Base-by-base conservation (phyloP, 1,140 invertebrate species). In the Sycophila sp. region DNA sequence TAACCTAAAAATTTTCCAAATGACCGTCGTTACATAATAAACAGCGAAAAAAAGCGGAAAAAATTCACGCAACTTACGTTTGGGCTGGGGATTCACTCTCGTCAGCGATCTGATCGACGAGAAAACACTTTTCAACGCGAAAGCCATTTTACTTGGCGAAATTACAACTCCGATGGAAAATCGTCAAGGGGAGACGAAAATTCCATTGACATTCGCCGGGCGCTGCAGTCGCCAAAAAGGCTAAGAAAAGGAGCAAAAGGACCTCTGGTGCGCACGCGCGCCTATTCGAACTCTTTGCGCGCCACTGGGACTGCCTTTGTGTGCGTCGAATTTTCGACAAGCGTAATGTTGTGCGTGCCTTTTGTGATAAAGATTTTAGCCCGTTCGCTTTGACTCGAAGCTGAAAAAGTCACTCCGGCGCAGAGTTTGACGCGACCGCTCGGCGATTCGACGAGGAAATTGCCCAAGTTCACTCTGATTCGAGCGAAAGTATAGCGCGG, bases 1-100 rank as follows among this genome's bases (percentile, higher is more conserved):
- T 72, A 72, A 72, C 70, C 70, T 72, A 55, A 19, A 66, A 67
- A 1, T 36, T 30, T 40, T 58, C 2, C 26, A n/a, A 38, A 8
- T 5, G 32, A 56, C 42, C 11, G n/a, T 72, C n/a, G 28, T 72
- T 72, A 72, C 11, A 62, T 72, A 72, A 72, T 70, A 36, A 58
- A 22, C 24, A 53, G 32, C 13, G 34, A 47, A 13, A 7, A 30
- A 11, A 47, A 28, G 47, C 30, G 7, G 5, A 5, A 32, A 5
- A 22, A 32, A 8, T 32, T 36, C 4, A 36, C n/a, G 11, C 42
- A 32, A 65, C 62, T 71, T n/a, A 71, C 69, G 69, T 11, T 60
- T 10, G 0, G 62, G 22, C 22, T 51, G 34, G 2, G 59, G 24
- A 34, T 60, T 30, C 8, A 19, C n/a, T 2, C 58, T 19, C 5